A percentile compares a stretch with the other conserved stretches of the same genome.
Conservation (phyloP, 2,888 invertebrate species). For the Bhutanitis thaidina region DNA sequence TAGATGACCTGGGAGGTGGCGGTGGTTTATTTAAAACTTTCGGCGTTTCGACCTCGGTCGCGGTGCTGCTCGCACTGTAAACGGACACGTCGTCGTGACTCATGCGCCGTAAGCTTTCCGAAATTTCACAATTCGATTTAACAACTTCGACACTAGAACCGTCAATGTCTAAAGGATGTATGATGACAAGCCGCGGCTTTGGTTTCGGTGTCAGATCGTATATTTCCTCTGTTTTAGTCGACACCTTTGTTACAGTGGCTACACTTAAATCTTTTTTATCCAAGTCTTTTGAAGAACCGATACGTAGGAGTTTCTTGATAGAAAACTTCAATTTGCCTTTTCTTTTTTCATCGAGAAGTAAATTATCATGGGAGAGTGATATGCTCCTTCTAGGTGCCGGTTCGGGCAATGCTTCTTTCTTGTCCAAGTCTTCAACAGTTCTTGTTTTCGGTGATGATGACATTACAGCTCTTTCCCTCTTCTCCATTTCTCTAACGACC, state of each 20-base stretch:
- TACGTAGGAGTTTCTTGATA: conserved; percentile 89
- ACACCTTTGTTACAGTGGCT: conserved; percentile 64
- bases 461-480: conserved; percentile 82
- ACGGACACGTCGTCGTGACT: conserved; percentile 79
- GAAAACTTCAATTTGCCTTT: conserved; percentile 88
- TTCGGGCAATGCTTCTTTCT: conserved; percentile 76
- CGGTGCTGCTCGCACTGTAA: conserved; percentile 65
- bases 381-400: conserved; percentile 84
- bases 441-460: conserved; percentile 47
- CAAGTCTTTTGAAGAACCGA: conserved; percentile 87
- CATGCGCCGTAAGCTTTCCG: conserved; percentile 53
- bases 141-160: conserved; percentile 90
- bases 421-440: conserved; percentile 51
- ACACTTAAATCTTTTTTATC: conserved; percentile 77
- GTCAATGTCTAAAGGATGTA: conserved; percentile 92
- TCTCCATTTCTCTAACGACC: conserved; percentile 87
- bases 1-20: conserved; percentile 85
- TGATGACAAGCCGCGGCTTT: conserved; percentile 90
- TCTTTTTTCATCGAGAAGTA: conserved; percentile 82
- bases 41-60: conserved; percentile 57
- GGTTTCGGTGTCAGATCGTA: conserved; percentile 80
- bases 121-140: conserved; percentile 72
- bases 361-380: conserved; percentile 87
- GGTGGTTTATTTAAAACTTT: conserved; percentile 83
- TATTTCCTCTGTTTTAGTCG: conserved; percentile 76